Evolutionary conservation across 2,888 invertebrate species (phyloP), one percentile per base, ranked within the genome.

Genomic region (Platycheirus albimanus): DNA sequence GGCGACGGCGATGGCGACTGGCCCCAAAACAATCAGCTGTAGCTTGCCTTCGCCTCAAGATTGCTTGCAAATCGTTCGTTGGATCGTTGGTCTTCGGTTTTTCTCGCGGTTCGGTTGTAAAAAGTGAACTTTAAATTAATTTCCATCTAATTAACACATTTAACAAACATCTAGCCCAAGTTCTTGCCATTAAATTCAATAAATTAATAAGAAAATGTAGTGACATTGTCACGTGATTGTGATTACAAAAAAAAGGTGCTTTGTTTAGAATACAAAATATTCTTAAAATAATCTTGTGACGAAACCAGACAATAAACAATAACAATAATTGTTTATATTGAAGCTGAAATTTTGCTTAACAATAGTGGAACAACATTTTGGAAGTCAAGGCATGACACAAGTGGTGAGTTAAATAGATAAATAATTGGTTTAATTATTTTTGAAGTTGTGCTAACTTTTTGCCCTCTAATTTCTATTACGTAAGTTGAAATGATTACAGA

Each of bases 401-500:
- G 4, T 5, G 30, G 30, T 45, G n/a, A 45, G 61, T 61, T n/a
- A 58, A 28, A 7, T 8, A 13, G 0, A 7, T 51, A 28, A 28
- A 13, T 28, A 51, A 13, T 28, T 28, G 7, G 7, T n/a, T n/a
- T n/a, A 28, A 41, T 36, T 38, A 52, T 30, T n/a, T 33, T n/a
- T 33, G 13, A 15, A 15, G 19, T 61, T 58, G n/a, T 13, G 13
- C 19, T 38, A 36, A 41, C 41, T 28, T 43, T 43, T 45, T 41
- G 19, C 30, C 17, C 30, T 8, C 13, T 8, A 41, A 38, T 24
- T 20, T 13, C 11, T 11, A 30, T 61, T 61, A 61, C 61, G 61
- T 61, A 61, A 61, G 61, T 58, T 61, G 3, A 30, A 45, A 8
- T 30, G 30, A 61, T 61, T 61, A 15, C n/a, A 7, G 30, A 61